These are phyloP conservation scores for Meteorus cinctellus DNA, from an alignment of 2,888 invertebrate genomes.

Conservation along the genomic window DNA sequence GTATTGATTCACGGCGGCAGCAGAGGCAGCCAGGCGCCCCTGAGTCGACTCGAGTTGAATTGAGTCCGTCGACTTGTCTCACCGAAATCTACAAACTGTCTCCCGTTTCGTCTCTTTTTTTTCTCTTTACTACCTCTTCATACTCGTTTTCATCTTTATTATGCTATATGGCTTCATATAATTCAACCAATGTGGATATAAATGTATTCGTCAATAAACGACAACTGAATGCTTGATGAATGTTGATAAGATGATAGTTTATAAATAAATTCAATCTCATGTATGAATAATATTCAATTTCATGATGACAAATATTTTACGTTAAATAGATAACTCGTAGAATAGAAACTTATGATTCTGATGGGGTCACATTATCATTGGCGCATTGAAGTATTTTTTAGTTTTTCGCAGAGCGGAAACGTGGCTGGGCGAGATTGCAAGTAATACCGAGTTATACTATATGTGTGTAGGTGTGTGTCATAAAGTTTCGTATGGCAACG, in stretches of 20 bases:
- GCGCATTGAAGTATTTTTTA: constrained; percentile 46
- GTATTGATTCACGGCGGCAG: constrained; percentile 74
- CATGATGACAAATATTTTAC: not conserved
- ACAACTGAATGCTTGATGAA: not conserved
- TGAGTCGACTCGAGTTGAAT: constrained; percentile 71
- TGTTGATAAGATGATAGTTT: constrained; percentile 40
- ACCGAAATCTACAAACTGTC: constrained; percentile 46
- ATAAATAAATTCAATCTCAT: not conserved
- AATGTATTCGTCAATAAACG: not conserved
- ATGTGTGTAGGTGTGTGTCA: constrained; percentile 24
- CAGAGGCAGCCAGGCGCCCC: constrained; percentile 76
- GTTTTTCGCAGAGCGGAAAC: constrained; percentile 10
- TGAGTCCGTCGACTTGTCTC: constrained; percentile 64
- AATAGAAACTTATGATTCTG: not conserved
- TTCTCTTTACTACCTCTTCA: not conserved
- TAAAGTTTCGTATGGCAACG: constrained; percentile 14
- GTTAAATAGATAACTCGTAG: not conserved
- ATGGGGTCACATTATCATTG: constrained; percentile 21
- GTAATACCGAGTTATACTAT: not conserved
- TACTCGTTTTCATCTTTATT: not conserved
- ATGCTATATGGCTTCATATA: constrained; percentile 10
- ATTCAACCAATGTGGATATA: not conserved
- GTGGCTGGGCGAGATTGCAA: constrained; percentile 4
- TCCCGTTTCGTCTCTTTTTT: constrained; percentile 34
- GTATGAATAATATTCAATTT: not conserved